Percentiles rank a stretch among this genome's conserved stretches.
Conservation (phyloP, 1,140 invertebrate genomes). For the Calephelis nemesis region DNA sequence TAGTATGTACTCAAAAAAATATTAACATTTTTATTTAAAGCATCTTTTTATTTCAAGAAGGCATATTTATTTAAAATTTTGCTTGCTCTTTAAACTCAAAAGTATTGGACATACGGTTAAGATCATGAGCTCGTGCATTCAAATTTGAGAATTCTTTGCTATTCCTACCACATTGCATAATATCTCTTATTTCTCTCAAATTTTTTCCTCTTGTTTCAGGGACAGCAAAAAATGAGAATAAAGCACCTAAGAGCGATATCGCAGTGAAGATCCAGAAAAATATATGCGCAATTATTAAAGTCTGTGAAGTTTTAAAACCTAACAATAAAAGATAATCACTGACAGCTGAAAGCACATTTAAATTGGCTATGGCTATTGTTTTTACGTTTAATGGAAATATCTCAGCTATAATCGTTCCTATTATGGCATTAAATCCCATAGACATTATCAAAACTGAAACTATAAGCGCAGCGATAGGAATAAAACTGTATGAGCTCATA, state of each 20-base stretch:
- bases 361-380: conserved; percentile 70
- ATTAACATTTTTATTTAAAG: too few species aligned
- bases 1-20: too few species aligned
- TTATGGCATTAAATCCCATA: conserved; percentile 79
- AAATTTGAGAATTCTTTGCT: not conserved
- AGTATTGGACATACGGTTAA: not conserved
- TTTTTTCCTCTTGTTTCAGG: conserved; percentile 87
- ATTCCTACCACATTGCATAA: conserved; percentile 43
- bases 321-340: conserved; percentile 73
- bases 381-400: conserved; percentile 82
- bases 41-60: too few species aligned
- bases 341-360: conserved; percentile 60
- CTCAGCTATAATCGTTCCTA: conserved; percentile 80
- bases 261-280: conserved; percentile 76
- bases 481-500: conserved; percentile 55
- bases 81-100: not conserved
- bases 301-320: conserved; percentile 72
- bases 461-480: conserved; percentile 78
- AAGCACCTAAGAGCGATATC: conserved; percentile 68
- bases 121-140: not conserved
- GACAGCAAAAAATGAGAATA: conserved; percentile 80
- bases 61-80: not conserved
- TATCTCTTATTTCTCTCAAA: conserved; percentile 83
- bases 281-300: conserved; percentile 68
- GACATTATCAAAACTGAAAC: conserved; percentile 76